A percentile compares a stretch with the other conserved stretches of the same genome.
phyloP scores from a whole-genome alignment of 1,140 invertebrate genomes.

The Spodoptera frugiperda region DNA sequence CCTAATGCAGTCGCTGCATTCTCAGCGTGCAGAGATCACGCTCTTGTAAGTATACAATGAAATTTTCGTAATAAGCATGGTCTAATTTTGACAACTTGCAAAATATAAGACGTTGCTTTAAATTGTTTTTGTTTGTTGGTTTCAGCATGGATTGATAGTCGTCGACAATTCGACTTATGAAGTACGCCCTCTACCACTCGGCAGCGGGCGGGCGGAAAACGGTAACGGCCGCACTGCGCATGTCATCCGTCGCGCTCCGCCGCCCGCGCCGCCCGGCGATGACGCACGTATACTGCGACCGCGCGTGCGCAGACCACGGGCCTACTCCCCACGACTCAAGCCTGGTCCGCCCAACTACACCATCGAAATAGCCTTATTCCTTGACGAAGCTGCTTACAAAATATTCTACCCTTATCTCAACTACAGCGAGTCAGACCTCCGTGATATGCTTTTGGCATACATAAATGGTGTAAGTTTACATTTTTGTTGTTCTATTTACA shows the following conservation, averaged over 20 bases:
- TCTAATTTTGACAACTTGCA: too few relatives aligned
- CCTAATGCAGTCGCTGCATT: constrained; percentile 78
- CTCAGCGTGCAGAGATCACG: constrained; percentile 81
- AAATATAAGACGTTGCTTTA: too few relatives aligned
- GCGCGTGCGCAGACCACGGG: constrained; percentile 60
- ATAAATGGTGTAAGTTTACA: constrained; percentile 88
- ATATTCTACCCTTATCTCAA: constrained; percentile 90
- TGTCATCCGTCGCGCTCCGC: constrained; percentile 85
- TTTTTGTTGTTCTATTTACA: neutral
- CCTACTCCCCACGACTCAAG: constrained; percentile 61
- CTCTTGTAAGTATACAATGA: constrained; percentile 66
- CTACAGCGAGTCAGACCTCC: constrained; percentile 88
- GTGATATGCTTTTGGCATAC: constrained; percentile 91
- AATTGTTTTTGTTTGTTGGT: constrained; percentile 44
- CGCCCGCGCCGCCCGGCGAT: constrained; percentile 71
- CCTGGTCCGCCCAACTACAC: constrained; percentile 82
- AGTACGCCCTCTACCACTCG: constrained; percentile 87
- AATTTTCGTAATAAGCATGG: neutral
- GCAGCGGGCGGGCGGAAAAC: constrained; percentile 64
- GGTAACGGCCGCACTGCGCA: constrained; percentile 81
- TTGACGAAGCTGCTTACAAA: constrained; percentile 90
- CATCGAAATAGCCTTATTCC: constrained; percentile 90
- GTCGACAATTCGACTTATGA: constrained; percentile 89
- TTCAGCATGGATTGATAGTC: constrained; percentile 88
- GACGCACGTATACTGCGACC: constrained; percentile 69